Evolutionary conservation across 2,113 vertebrate species (phyloP), one percentile per base, ranked within the genome.

Genomic region (Meriones unguiculatus): DNA sequence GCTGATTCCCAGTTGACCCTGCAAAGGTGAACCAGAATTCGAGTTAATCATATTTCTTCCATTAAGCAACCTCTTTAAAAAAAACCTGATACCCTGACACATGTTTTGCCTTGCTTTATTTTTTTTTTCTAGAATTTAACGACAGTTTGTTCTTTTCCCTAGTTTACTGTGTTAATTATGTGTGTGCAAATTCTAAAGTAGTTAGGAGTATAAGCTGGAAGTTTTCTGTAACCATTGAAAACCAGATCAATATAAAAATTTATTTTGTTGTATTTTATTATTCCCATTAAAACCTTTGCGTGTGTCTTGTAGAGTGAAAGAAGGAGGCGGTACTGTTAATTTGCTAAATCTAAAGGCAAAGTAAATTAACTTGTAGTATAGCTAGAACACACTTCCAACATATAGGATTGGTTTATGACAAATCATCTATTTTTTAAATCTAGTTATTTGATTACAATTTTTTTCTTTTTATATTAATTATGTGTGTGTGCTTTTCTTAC

Each of bases 1-100:
- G 18, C 20, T n/a, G 85, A 85, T 69, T 87, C 18, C 35, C n/a
- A 57, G 5, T 50, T 77, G n/a, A 9, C 8, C 84, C 22, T 90
- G 15, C 12, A 77, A 87, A 93, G 18, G 1, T 86, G 22, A 25
- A 2, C 20, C 30, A 93, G 64, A 38, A 80, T 73, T 86, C 81
- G 41, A 75, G 24, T 91, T 88, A 94, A 91, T 94, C 14, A 89
- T 86, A 46, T 95, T 84, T 38, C 6, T 46, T 82, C 41, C 54
- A 73, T 80, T 78, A 96, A 82, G 1, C 89, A 78, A 80, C 9
- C 0, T 9, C 54, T 96, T 80, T 78, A 87, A 89, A 17, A 2
- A 93, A 93, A 96, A 78, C 1, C 20, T 87, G 38, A 70, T 41
- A 93, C 0, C 35, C 0, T n/a, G n/a, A 30, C 30, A 93, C 24